Percentiles rank a stretch among this genome's conserved stretches.
Conservation (phyloP, 2,797 vertebrate species). For the Loriculus beryllinus region DNA sequence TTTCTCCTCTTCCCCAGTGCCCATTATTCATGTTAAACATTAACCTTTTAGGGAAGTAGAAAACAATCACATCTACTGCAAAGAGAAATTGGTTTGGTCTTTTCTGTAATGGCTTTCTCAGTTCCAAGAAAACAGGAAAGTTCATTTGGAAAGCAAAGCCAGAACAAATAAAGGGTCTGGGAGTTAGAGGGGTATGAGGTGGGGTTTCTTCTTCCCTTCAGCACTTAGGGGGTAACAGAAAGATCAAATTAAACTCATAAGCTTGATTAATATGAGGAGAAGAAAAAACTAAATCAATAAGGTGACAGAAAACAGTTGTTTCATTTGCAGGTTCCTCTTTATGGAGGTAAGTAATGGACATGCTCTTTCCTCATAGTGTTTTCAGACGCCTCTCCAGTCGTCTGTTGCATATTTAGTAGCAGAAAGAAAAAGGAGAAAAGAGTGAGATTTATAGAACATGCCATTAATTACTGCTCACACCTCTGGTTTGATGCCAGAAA, state of each 20-base stretch:
- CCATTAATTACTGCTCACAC: slow-evolving; percentile 39
- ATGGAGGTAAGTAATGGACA: not conserved
- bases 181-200: not conserved
- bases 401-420: slow-evolving; percentile 26
- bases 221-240: not conserved
- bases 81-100: slow-evolving; percentile 52
- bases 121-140: slow-evolving; percentile 16
- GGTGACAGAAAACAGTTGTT: not conserved
- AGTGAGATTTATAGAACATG: not conserved
- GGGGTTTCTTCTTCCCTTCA: not conserved
- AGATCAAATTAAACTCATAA: not conserved
- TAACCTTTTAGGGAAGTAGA: slow-evolving; percentile 56
- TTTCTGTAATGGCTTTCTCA: slow-evolving; percentile 40
- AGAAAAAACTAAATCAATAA: not conserved
- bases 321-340: not conserved
- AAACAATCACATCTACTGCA: slow-evolving; percentile 20
- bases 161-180: not conserved
- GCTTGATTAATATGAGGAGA: not conserved
- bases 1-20: not conserved
- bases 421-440: not conserved
- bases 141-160: slow-evolving; percentile 33
- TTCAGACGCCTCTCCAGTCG: not conserved
- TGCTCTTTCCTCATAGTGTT: not conserved
- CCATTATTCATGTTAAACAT: slow-evolving; percentile 46
- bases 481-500: slow-evolving; percentile 12